Evolutionary conservation across 2,888 invertebrate genomes (phyloP), one percentile per base, ranked within the genome.

Genomic region (Xanthia icteritia): DNA sequence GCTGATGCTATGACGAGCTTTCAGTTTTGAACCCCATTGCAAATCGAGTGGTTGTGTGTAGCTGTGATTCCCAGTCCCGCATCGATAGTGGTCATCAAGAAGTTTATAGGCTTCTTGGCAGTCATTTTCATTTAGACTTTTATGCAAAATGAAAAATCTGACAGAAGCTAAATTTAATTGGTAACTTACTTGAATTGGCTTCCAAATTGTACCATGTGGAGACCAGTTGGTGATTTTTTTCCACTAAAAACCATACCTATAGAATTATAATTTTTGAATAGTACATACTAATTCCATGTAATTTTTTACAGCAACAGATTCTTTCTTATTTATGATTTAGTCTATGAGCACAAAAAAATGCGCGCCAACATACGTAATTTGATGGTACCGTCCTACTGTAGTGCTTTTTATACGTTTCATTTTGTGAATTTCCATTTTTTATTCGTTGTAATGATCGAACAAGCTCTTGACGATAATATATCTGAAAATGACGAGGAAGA

Each of bases 401-500:
- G 0, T 39, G 23, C 11, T 39, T 65, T 31, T 23, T 0, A 42
- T 6, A 51, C 20, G 23, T n/a, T 60, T 27, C 6, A 17, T 65
- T 48, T 73, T 39, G 64, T 31, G 20, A 39, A 36, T 39, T 67
- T 23, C 13, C 48, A n/a, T 56, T 45, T 42, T 36, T 66, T 67
- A 31, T 54, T 39, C 17, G 8, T 17, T 61, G n/a, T n/a, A 81
- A 96, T 95, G 94, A 92, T 94, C 65, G 96, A 96, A 75, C 96
- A 96, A 92, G 90, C 92, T 64, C 89, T 95, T 42, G 96, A 96
- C 36, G 96, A 95, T 70, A 95, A 95, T 88, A 86, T 94, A 79
- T 96, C 95, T 36, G 97, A 97, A 87, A 96, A 95, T 86, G 97
- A 97, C 82, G 97, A 97, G 45, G 97, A 98, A 86, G 98, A 98